Percentiles rank a stretch among this genome's conserved stretches.
phyloP scores from a whole-genome alignment of 2,797 vertebrate genomes.

The Diplodus puntazzo region DNA sequence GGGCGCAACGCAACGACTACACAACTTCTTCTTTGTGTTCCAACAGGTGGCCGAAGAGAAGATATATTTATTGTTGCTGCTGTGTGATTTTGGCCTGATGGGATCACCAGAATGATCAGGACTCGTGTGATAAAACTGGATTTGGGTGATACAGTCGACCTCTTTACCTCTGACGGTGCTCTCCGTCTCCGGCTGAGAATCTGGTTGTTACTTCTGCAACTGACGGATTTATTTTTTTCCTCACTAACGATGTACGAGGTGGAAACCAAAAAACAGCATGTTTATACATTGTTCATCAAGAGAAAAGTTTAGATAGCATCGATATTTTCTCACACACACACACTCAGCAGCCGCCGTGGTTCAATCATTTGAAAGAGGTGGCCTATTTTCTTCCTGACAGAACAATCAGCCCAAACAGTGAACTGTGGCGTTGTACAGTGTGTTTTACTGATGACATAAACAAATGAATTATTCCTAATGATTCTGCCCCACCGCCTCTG shows the following conservation, averaged over 20 bases:
- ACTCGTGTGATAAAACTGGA: background rate
- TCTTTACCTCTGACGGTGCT: too few relatives aligned
- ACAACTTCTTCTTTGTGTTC: background rate
- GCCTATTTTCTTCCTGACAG: conserved; percentile 27
- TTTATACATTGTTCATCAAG: background rate
- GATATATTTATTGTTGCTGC: too few relatives aligned
- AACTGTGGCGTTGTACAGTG: conserved; percentile 24
- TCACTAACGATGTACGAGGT: background rate
- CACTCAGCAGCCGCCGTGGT: background rate
- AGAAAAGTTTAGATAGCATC: background rate
- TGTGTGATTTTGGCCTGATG: background rate
- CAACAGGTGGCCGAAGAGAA: background rate
- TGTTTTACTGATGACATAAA: conserved; percentile 43
- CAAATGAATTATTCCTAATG: conserved; percentile 33
- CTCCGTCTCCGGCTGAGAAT: too few relatives aligned
- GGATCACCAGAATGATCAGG: background rate
- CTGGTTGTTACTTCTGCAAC: background rate
- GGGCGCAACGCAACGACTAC: background rate
- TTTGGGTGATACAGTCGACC: background rate
- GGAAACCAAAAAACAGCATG: background rate
- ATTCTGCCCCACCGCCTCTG: conserved; percentile 10
- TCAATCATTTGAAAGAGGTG: conserved; percentile 6
- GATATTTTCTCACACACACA: background rate
- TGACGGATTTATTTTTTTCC: too few relatives aligned
- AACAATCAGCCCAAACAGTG: conserved; percentile 20